Evolutionary conservation across 2,888 invertebrate genomes (phyloP).

Genomic region (Rhimphoctona megacephalus): DNA sequence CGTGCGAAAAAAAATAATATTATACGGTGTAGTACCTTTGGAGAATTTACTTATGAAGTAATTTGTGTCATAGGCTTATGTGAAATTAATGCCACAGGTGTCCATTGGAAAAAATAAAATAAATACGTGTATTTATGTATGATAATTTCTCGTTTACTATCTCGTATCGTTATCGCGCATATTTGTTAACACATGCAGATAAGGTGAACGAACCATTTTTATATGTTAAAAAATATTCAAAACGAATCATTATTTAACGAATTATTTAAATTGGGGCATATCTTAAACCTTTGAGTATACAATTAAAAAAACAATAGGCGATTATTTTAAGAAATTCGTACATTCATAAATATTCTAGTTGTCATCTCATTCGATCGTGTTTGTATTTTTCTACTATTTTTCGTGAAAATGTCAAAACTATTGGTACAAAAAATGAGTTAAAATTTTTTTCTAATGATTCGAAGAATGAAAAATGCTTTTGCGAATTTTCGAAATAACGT

Average conservation of each 20-base stretch:
- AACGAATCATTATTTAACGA: background rate
- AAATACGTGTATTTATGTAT: background rate
- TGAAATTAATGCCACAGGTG: constrained; percentile 6
- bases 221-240: background rate
- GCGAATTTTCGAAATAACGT: background rate
- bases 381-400: background rate
- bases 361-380: background rate
- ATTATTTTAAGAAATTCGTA: background rate
- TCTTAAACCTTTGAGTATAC: background rate
- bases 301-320: background rate
- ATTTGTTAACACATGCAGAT: background rate
- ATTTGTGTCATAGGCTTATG: constrained; percentile 15
- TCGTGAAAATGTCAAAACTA: background rate
- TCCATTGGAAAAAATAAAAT: background rate
- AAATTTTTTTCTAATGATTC: background rate
- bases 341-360: too few relatives aligned
- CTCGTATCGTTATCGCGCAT: constrained; percentile 17
- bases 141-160: constrained; percentile 7
- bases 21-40: background rate
- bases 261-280: background rate
- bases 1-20: background rate
- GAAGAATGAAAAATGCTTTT: background rate
- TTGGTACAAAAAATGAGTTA: background rate
- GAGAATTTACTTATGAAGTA: constrained; percentile 17
- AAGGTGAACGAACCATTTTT: background rate